phyloP scores from a whole-genome alignment of 1,140 invertebrate genomes.

The Leptinotarsa undecemlineata region DNA sequence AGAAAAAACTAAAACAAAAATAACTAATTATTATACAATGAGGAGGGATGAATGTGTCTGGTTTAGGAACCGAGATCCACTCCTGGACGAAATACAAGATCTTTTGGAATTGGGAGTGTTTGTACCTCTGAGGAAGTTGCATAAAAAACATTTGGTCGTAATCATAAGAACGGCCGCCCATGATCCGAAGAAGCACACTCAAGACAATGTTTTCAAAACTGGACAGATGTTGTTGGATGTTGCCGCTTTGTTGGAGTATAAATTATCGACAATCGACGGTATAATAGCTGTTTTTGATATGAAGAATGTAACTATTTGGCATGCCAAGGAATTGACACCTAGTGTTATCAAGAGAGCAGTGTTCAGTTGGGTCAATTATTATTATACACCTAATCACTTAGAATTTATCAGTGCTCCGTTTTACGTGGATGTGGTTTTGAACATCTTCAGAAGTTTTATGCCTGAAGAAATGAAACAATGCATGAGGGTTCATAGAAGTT shows the following conservation, averaged over 20 bases:
- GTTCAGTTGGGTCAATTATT: constrained; percentile 72
- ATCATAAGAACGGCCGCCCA: constrained; percentile 63
- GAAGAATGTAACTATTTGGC: constrained; percentile 60
- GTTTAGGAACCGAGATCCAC: constrained; percentile 65
- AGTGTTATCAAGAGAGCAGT: constrained; percentile 63
- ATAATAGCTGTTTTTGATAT: constrained; percentile 66
- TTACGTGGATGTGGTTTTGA: constrained; percentile 70
- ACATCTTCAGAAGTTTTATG: constrained; percentile 73
- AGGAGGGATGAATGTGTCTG: constrained; percentile 61
- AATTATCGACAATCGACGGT: constrained; percentile 61
- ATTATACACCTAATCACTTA: constrained; percentile 67
- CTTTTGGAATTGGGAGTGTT: constrained; percentile 64
- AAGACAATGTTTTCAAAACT: constrained; percentile 64
- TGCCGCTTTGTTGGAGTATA: constrained; percentile 57
- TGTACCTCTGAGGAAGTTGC: constrained; percentile 59
- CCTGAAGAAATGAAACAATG: constrained; percentile 64
- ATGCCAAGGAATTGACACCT: constrained; percentile 65
- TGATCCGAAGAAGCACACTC: constrained; percentile 60
- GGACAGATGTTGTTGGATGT: constrained; percentile 64
- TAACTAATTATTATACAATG: constrained; percentile 64
- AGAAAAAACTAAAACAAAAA: constrained; percentile 61
- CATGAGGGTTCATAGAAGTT: constrained; percentile 60
- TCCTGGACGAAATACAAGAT: constrained; percentile 61
- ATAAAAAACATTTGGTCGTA: constrained; percentile 60
- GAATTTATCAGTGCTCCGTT: constrained; percentile 73